These are phyloP conservation scores for Ornithoptera priamus DNA, from an alignment of 2,888 invertebrate species.

Conservation along the genomic window DNA sequence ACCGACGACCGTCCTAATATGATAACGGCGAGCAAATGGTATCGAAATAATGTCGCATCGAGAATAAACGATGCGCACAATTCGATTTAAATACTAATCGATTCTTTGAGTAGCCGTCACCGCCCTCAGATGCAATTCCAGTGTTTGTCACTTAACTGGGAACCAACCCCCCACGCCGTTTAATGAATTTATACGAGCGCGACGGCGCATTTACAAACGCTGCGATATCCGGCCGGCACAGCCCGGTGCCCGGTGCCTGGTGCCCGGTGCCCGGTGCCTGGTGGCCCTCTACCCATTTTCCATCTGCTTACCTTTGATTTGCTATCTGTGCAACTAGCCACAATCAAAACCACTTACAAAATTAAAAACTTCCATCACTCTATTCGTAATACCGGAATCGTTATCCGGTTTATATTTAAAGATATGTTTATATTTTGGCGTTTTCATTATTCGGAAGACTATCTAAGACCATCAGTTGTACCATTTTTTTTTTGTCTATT, in stretches of 20 bases:
- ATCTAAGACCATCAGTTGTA: too few relatives aligned
- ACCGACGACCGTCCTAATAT: conserved; percentile 10
- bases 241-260: conserved; percentile 1
- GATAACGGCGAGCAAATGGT: conserved; percentile 34
- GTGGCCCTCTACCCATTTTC: conserved; percentile 35
- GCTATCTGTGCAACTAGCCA: conserved; percentile 1
- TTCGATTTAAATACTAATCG: conserved; percentile 46
- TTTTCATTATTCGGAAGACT: too few relatives aligned
- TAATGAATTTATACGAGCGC: conserved; percentile 55
- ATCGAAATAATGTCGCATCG: conserved; percentile 20
- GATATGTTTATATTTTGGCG: too few relatives aligned
- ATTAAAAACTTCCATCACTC: background rate
- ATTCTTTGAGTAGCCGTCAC: conserved; percentile 55
- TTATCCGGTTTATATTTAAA: too few relatives aligned
- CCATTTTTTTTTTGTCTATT: too few relatives aligned
- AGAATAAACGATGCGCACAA: conserved; percentile 38
- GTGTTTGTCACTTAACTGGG: conserved; percentile 55
- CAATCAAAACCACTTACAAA: background rate
- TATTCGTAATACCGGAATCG: background rate
- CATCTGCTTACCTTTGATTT: conserved; percentile 26
- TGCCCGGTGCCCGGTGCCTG: background rate
- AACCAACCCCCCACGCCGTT: conserved; percentile 35
- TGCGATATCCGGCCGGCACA: conserved; percentile 11
- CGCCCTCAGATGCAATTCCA: conserved; percentile 51
- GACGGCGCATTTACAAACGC: conserved; percentile 45